Evolutionary conservation across 2,113 vertebrate genomes (phyloP), one percentile per base, ranked within the genome.

Genomic region (Microcebus ravelobensis): DNA sequence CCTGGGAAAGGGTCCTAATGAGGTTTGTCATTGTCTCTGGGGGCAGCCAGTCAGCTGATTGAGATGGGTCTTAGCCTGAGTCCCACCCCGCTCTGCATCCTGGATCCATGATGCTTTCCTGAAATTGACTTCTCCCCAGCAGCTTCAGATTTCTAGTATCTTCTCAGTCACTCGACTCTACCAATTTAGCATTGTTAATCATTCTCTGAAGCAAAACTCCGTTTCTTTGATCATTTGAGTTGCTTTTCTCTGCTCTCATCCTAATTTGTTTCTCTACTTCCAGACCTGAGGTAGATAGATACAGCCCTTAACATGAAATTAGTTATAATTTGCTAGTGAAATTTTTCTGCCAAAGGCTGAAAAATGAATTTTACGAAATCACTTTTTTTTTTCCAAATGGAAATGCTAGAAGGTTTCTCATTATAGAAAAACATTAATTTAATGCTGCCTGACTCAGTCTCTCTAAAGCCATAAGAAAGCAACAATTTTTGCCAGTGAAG

Each of bases 371-470:
- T 94, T 77, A 77, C n/a, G 34, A 94, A 95, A 84, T 85, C 57
- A 25, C 65, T 74, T 85, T 91, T 91, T 81, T 45, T 70, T n/a
- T 2, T 14, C 10, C 18, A 81, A 92, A 87, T 42, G 55, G 65
- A 94, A 96, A 95, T 36, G 27, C 59, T 61, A 7, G 29, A 91
- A 92, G 48, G 85, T 36, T 23, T 88, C 36, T 95, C 8, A 10
- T 68, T 93, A 84, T 65, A 88, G 63, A 89, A 95, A 96, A 96
- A 90, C 50, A 94, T 95, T 94, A 91, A 83, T 93, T 96, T 71
- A 89, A 50, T 87, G 90, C 57, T 87, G 8, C 15, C 52, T 83
- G 57, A 39, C 29, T 95, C 57, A 25, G 83, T 55, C 79, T 95
- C 63, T 63, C 50, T 74, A 74, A 79, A 55, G 74, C 52, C 10